Percentiles rank a stretch among this genome's conserved stretches.
phyloP scores from a whole-genome alignment of 2,888 invertebrate genomes.

The Achlya flavicornis region DNA sequence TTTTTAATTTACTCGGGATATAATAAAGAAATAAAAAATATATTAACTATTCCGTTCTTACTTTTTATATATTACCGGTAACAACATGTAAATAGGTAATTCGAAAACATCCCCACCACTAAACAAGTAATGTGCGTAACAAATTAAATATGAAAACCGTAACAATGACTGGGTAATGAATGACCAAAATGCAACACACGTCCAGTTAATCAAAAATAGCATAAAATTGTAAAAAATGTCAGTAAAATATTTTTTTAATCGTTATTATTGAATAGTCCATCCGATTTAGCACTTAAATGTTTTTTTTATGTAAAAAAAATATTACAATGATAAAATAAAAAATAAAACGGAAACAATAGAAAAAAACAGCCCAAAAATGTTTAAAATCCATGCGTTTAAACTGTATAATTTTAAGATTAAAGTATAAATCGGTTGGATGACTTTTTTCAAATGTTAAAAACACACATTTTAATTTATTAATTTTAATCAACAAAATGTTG shows the following conservation, averaged over 20 bases:
- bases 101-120: too few relatives aligned
- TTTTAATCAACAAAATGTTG: constrained; percentile 24
- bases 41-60: too few relatives aligned
- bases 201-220: constrained; percentile 26
- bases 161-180: neutral
- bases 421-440: constrained; percentile 61
- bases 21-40: too few relatives aligned
- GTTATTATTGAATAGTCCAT: constrained; percentile 47
- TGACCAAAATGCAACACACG: constrained; percentile 33
- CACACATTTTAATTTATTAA: constrained; percentile 21
- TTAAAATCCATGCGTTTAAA: constrained; percentile 4
- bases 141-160: neutral
- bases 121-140: neutral
- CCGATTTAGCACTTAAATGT: constrained; percentile 51
- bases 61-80: too few relatives aligned
- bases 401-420: neutral
- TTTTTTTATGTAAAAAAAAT: neutral
- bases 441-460: constrained; percentile 34
- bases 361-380: neutral
- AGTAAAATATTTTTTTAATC: neutral
- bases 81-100: too few relatives aligned
- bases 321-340: constrained; percentile 16
- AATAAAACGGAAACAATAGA: neutral
- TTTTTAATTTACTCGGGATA: too few relatives aligned
- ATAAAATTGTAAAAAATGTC: neutral